Percentiles rank a stretch among this genome's conserved stretches.
phyloP scores from a whole-genome alignment of 2,113 vertebrate genomes.

The Peucedramus taeniatus region DNA sequence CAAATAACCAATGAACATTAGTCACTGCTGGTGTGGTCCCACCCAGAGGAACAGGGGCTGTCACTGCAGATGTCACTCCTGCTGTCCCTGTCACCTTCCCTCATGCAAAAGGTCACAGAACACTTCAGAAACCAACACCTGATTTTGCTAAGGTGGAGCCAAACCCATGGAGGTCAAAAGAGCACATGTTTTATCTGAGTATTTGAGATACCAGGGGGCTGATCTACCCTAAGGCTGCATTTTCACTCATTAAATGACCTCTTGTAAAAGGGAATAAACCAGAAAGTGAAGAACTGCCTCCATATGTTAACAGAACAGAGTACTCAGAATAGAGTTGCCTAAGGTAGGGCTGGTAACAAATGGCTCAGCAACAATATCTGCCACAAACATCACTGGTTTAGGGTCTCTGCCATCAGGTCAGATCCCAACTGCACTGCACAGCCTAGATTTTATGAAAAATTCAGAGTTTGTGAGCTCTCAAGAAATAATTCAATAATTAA shows the following conservation, averaged over 20 bases:
- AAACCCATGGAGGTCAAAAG: background rate
- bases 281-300: background rate
- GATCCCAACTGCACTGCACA: background rate
- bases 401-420: background rate
- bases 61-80: background rate
- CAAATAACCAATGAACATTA: rapidly evolving
- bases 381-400: background rate
- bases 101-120: background rate
- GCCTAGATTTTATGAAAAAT: background rate
- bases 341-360: background rate
- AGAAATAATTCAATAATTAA: background rate
- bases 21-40: background rate
- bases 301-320: background rate
- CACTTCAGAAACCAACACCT: background rate
- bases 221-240: background rate
- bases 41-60: background rate
- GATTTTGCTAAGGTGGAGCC: background rate
- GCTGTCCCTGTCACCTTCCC: background rate
- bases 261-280: background rate
- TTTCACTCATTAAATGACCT: background rate
- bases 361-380: background rate
- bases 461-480: background rate
- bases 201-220: background rate
- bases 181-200: background rate
- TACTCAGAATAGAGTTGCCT: background rate